Evolutionary conservation across 2,888 invertebrate genomes (phyloP), one percentile per base, ranked within the genome.

Genomic region (Drosophila limbata): DNA sequence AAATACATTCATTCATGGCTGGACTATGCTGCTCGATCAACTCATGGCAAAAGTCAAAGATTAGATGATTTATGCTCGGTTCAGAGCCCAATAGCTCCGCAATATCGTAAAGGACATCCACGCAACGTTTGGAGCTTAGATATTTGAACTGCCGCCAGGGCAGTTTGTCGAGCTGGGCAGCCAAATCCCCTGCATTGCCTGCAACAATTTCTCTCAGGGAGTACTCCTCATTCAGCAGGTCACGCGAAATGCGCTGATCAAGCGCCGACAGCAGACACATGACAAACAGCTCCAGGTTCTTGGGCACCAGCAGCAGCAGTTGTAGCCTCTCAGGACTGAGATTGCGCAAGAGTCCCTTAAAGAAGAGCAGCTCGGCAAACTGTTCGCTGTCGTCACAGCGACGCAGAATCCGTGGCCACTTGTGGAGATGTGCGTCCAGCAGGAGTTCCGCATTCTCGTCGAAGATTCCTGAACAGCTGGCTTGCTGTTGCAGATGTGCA

Each of bases 111-210:
- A 96, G 90, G 50, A 94, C 93, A 0, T 81, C 70, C 64, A 93
- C 89, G 50, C 94, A 93, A 3, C 86, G 87, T 25, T 91, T 82
- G 11, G 94, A 93, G 67, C 93, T 93, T 53, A 96, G 93, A 91
- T 95, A 94, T 60, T 94, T 94, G 67, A 95, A 95, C 51, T 93
- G 92, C 65, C 94, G 94, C 96, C 96, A 96, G 0, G 95, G 94
- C 3, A 93, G 91, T 56, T 91, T 90, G 1, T 69, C 52, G 63
- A 92, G 90, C 6, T 90, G 64, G 0, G 59, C 78, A 1, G 64
- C 53, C 60, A 93, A 92, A 35, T 93, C 90, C 72, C 48, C 68
- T 1, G 68, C 17, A 17, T 15, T 71, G 10, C 66, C 53, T 2
- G 53, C 47, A 17, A 53, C 63, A 10, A 77, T 53, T 4, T 42